Conservation (phyloP, 2,888 invertebrate genomes). For the Hofmannophila pseudospretella region DNA sequence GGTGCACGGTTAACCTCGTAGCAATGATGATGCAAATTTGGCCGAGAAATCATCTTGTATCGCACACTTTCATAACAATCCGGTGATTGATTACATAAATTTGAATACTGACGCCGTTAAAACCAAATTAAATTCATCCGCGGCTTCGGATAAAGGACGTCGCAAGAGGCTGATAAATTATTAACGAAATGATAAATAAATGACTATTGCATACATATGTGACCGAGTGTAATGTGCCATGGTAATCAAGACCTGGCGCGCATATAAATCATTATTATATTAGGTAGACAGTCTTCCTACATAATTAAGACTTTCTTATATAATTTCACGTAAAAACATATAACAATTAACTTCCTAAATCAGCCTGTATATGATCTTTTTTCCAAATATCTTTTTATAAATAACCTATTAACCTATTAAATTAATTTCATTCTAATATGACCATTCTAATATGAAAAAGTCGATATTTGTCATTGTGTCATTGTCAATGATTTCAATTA, state of each 20-base stretch:
- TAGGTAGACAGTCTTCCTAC: too few species aligned
- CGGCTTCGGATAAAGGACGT: slow-evolving; percentile 68
- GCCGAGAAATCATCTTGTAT: slow-evolving; percentile 67
- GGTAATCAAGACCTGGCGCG: neutral
- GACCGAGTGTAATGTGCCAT: slow-evolving; percentile 23
- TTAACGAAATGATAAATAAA: slow-evolving; percentile 66
- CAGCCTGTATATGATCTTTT: too few species aligned
- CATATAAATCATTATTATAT: too few species aligned
- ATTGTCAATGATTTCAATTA: neutral
- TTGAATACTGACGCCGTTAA: slow-evolving; percentile 70
- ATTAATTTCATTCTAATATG: neutral
- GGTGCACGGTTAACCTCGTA: slow-evolving; percentile 45
- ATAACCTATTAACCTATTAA: too few species aligned
- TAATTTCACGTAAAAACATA: too few species aligned
- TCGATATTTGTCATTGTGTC: neutral
- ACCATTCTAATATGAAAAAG: too few species aligned
- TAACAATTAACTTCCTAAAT: too few species aligned
- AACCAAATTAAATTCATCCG: slow-evolving; percentile 70
- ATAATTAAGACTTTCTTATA: too few species aligned
- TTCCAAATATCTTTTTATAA: too few species aligned
- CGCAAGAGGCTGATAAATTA: slow-evolving; percentile 59
- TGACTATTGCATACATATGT: slow-evolving; percentile 48
- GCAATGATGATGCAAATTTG: slow-evolving; percentile 67
- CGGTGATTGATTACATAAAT: slow-evolving; percentile 74
- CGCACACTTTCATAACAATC: slow-evolving; percentile 75